Base-by-base conservation (phyloP, 2,888 invertebrate species). In the Rhodophaea formosa region DNA sequence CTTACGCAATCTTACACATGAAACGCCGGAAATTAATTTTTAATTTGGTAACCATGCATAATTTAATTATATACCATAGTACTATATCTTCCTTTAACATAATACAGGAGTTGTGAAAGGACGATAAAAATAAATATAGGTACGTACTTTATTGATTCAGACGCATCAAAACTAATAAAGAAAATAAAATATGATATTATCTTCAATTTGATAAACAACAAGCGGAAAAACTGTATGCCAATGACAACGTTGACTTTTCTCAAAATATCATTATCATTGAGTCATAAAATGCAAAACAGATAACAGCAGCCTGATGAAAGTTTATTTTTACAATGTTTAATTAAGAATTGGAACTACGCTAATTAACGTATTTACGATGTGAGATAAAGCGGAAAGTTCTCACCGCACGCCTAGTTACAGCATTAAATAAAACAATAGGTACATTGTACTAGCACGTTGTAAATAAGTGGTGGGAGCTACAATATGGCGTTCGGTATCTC, bases 371-470 rank as follows among this genome's bases (percentile, higher is more conserved):
- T 73, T 76, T 78, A 80, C 75, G 72, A 72, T 66, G 59, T 59
- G 47, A 59, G 72, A 76, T 80, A 79, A 74, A 71, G 61, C 58
- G 56, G 64, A 69, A 72, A 72, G 63, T 66, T 66, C 64, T 62
- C 61, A 61, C 56, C 63, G 62, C 60, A 75, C 71, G 73, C 81
- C 68, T 80, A 77, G 80, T 72, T 74, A 83, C 81, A 77, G 66
- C 60, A 67, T 80, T 82, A n/a, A 39, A 79, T 62, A 68, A 70
- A 72, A 76, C 74, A 78, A 79, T n/a, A n/a, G n/a, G n/a, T 79
- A 74, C 78, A 78, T 75, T 70, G 70, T 70, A 49, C 30, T 29
- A 56, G 73, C 86, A 86, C 88, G 85, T 70, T 72, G 79, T 79
- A 78, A 76, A 80, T 82, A 85, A 79, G 80, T 86, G 86, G 66